These are phyloP conservation scores for Plectropomus leopardus DNA, from an alignment of 2,113 vertebrate genomes.

Conservation along the genomic window DNA sequence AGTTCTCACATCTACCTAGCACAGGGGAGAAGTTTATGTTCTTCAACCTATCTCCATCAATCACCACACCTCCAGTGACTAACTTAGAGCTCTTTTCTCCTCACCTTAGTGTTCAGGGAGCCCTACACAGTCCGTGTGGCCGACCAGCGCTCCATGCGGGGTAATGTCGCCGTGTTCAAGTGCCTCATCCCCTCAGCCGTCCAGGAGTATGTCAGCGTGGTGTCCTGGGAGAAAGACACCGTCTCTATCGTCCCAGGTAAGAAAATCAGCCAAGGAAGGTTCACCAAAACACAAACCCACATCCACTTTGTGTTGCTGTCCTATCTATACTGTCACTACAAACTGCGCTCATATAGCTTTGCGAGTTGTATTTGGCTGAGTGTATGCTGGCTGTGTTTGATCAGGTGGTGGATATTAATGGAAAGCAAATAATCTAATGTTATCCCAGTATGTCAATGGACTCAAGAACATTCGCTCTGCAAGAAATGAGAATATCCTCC, in stretches of 20 bases:
- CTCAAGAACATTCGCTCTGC: conserved; percentile 10
- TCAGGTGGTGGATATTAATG: conserved; percentile 45
- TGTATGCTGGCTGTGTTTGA: conserved; percentile 42
- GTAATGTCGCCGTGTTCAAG: conserved; percentile 99
- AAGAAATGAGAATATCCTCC: conserved; percentile 19
- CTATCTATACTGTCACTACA: neutral
- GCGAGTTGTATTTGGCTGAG: conserved; percentile 19
- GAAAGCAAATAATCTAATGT: conserved; percentile 52
- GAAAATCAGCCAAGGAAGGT: conserved; percentile 49
- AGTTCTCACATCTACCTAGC: no score
- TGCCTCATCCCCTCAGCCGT: conserved; percentile 99
- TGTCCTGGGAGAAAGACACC: conserved; percentile 99
- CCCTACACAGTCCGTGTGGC: conserved; percentile 99
- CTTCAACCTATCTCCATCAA: neutral
- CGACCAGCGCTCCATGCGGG: conserved; percentile 99
- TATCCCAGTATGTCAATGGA: conserved; percentile 32
- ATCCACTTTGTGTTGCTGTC: neutral
- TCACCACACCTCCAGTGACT: neutral
- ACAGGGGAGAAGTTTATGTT: no score
- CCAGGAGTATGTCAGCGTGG: conserved; percentile 98
- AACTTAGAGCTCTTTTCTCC: conserved; percentile 22
- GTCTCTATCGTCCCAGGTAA: conserved; percentile 97
- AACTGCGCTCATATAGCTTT: neutral
- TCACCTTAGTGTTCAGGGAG: conserved; percentile 92
- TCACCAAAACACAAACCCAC: neutral